Percentiles rank a stretch among this genome's conserved stretches.
Evolutionary conservation across 2,888 invertebrate genomes (phyloP).

Genomic region (Oxycera nigricornis): DNA sequence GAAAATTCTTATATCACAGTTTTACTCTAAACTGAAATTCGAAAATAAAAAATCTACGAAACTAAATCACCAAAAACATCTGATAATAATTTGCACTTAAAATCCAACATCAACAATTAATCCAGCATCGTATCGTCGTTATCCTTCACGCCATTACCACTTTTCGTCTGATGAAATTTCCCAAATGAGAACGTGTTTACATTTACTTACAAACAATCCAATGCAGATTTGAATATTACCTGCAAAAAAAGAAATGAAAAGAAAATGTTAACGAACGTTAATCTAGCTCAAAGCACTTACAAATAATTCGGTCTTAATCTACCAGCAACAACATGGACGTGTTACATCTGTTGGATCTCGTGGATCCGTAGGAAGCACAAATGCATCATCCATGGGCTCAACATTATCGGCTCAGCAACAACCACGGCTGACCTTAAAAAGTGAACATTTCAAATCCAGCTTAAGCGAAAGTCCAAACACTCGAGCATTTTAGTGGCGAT

Average conservation of each 20-base stretch:
- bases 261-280: background rate
- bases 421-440: slow-evolving; percentile 2
- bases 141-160: too few relatives aligned
- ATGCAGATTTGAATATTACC: background rate
- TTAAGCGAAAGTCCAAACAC: slow-evolving; percentile 31
- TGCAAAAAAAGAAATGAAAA: background rate
- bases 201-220: slow-evolving; percentile 6
- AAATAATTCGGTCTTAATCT: background rate
- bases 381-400: too few relatives aligned
- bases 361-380: too few relatives aligned
- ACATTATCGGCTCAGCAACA: background rate
- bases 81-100: too few relatives aligned
- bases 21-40: too few relatives aligned
- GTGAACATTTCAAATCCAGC: background rate
- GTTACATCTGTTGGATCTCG: slow-evolving; percentile 12
- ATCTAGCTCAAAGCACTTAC: background rate
- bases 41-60: too few relatives aligned
- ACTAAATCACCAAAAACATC: too few relatives aligned
- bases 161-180: too few relatives aligned
- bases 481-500: background rate
- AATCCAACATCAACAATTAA: too few relatives aligned
- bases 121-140: too few relatives aligned
- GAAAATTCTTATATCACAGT: too few relatives aligned
- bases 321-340: background rate
- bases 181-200: background rate